Evolutionary conservation across 2,888 invertebrate species (phyloP).

Genomic region (Nowickia ferox): DNA sequence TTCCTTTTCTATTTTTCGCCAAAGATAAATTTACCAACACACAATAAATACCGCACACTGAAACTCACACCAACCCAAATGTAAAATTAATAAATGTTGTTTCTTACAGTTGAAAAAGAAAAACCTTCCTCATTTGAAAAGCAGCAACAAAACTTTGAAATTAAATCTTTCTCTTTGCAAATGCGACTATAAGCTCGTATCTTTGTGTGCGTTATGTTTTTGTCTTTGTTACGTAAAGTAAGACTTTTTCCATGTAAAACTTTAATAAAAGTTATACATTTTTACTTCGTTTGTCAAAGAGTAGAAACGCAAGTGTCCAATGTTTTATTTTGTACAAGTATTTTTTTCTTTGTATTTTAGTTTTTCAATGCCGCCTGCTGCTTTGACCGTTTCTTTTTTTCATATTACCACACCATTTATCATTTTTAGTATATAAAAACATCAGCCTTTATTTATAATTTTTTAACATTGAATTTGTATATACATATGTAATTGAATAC

Average conservation of each 20-base stretch:
- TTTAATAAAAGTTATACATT: slow-evolving; percentile 66
- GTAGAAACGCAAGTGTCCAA: slow-evolving; percentile 45
- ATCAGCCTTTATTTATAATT: slow-evolving; percentile 67
- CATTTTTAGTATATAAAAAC: slow-evolving; percentile 76
- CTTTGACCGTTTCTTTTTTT: slow-evolving; percentile 72
- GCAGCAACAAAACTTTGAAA: slow-evolving; percentile 57
- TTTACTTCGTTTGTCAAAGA: slow-evolving; percentile 55
- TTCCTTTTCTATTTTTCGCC: slow-evolving; percentile 28
- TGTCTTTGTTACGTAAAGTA: slow-evolving; percentile 36
- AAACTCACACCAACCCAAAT: background rate
- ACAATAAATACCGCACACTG: background rate
- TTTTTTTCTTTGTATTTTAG: slow-evolving; percentile 69
- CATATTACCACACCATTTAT: slow-evolving; percentile 81
- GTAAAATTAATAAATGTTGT: slow-evolving; percentile 54
- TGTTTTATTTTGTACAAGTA: slow-evolving; percentile 29
- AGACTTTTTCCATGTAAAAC: slow-evolving; percentile 38
- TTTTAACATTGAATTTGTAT: slow-evolving; percentile 64
- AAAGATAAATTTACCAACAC: slow-evolving; percentile 8
- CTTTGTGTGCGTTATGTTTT: background rate
- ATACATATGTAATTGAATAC: slow-evolving; percentile 66
- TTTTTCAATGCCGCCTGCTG: slow-evolving; percentile 77
- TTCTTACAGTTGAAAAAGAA: slow-evolving; percentile 23
- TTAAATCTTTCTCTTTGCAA: slow-evolving; percentile 54
- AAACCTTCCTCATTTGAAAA: slow-evolving; percentile 36
- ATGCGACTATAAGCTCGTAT: background rate